A percentile compares a stretch with the other conserved stretches of the same genome.
Conservation (phyloP, 2,888 invertebrate species). For the Danaus chrysippus region DNA sequence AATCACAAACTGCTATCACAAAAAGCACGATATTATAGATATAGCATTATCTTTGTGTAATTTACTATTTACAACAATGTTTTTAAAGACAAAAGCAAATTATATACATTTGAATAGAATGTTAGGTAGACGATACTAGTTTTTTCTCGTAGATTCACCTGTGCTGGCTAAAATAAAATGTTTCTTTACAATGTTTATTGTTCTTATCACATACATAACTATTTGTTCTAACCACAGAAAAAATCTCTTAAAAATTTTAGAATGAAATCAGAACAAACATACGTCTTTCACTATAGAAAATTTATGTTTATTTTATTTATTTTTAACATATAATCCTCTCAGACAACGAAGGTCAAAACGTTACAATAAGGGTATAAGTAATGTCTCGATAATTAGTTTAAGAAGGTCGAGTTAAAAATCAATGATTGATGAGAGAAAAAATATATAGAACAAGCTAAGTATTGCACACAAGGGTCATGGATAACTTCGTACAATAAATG, state of each 20-base stretch:
- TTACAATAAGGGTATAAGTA: conserved; percentile 34
- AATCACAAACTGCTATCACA: conserved; percentile 15
- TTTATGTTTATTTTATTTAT: background rate
- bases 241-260: no score
- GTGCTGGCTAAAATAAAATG: no score
- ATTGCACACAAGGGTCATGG: conserved; percentile 65
- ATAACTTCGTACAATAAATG: conserved; percentile 57
- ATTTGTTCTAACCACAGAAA: no score
- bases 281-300: no score
- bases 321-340: background rate
- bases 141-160: no score
- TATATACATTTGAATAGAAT: no score
- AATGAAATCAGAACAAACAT: no score
- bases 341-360: conserved; percentile 34
- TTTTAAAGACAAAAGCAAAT: background rate
- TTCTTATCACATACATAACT: no score
- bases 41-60: conserved; percentile 6
- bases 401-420: conserved; percentile 60
- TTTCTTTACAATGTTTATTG: no score
- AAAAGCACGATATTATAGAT: conserved; percentile 18
- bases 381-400: conserved; percentile 54
- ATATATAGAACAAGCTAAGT: conserved; percentile 50
- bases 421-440: conserved; percentile 46
- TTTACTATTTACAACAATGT: background rate
- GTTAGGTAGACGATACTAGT: no score